Percentiles rank a stretch among this genome's conserved stretches.
phyloP scores from a whole-genome alignment of 2,113 vertebrate species.

The Chaetorhynchus papuensis region DNA sequence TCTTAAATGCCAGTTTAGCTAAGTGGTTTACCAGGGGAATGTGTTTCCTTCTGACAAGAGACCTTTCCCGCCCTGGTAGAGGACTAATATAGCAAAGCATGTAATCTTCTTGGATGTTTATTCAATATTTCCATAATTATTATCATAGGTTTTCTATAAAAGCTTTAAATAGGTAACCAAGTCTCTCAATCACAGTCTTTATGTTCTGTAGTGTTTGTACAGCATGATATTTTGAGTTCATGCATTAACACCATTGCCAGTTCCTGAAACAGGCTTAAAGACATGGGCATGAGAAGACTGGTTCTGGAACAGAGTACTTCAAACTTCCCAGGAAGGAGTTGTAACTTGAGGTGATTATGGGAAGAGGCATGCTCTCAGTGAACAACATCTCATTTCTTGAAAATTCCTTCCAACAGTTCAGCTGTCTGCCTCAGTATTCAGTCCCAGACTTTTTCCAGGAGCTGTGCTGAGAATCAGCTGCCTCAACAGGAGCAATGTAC shows the following conservation, averaged over 20 bases:
- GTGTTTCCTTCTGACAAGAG: background rate
- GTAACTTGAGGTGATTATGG: background rate
- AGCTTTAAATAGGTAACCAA: conserved; percentile 31
- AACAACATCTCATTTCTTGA: background rate
- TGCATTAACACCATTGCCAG: background rate
- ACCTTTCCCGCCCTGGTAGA: background rate
- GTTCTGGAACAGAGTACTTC: background rate
- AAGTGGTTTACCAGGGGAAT: conserved; percentile 32
- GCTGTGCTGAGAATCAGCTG: background rate
- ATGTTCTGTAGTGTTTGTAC: background rate
- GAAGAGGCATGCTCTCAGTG: background rate
- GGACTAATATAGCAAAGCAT: background rate
- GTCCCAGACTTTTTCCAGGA: background rate
- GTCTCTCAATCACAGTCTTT: conserved; percentile 23
- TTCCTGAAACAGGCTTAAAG: background rate
- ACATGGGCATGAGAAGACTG: background rate
- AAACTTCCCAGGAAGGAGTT: background rate
- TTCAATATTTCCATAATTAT: conserved; percentile 27
- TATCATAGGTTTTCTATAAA: background rate
- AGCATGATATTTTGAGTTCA: background rate
- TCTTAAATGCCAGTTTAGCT: background rate
- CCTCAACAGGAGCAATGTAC: background rate
- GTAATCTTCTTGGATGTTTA: conserved; percentile 7
- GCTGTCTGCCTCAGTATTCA: background rate
- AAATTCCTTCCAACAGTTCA: background rate